phyloP scores from a whole-genome alignment of 2,888 invertebrate species.

The Tupiocoris notatus region DNA sequence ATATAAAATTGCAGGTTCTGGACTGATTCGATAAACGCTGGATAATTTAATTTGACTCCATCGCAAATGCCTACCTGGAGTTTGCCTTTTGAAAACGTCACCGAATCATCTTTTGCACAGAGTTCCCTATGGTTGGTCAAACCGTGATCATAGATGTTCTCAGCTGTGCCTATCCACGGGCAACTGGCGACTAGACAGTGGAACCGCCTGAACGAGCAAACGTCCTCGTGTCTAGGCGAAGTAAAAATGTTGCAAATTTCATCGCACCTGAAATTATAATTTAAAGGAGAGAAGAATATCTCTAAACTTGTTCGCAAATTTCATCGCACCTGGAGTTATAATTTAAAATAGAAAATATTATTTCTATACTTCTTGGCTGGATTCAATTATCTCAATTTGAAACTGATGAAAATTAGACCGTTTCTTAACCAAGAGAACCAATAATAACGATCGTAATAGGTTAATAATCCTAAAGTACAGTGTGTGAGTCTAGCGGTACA shows the following conservation, averaged over 20 bases:
- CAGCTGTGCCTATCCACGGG: conserved; percentile 14
- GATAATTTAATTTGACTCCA: too few species aligned
- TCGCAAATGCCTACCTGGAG: conserved; percentile 24
- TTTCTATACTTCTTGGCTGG: background rate
- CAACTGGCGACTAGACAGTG: conserved; percentile 26
- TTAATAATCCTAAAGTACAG: too few species aligned
- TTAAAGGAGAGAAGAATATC: background rate
- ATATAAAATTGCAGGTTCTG: too few species aligned
- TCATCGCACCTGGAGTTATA: conserved; percentile 8
- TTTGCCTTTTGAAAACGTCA: conserved; percentile 2
- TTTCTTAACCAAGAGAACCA: background rate
- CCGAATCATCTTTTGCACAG: background rate
- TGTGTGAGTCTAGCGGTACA: too few species aligned
- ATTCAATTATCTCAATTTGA: background rate
- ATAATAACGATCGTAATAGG: too few species aligned
- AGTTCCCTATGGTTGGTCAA: conserved; percentile 4
- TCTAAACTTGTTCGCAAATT: background rate
- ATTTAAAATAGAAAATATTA: background rate
- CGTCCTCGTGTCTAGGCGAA: conserved; percentile 12
- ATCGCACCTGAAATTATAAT: conserved; percentile 7
- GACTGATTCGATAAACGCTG: too few species aligned
- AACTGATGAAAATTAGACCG: background rate
- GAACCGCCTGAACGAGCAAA: conserved; percentile 1
- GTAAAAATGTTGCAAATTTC: conserved; percentile 20
- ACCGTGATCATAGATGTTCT: conserved; percentile 13